phyloP scores from a whole-genome alignment of 2,113 vertebrate genomes.

The Todiramphus saurophagus region DNA sequence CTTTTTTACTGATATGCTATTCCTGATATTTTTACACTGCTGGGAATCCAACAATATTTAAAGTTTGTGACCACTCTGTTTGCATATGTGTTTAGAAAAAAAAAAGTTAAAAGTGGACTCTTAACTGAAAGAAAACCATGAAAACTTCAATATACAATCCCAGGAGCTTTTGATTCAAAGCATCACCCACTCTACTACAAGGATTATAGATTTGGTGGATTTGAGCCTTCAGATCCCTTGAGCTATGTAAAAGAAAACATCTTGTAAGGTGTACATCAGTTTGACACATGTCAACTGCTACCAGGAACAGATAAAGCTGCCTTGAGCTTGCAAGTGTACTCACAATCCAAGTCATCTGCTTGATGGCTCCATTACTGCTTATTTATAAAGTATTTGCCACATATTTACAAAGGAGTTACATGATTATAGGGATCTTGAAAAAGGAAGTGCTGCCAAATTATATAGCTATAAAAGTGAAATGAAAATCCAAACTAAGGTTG shows the following conservation, averaged over 20 bases:
- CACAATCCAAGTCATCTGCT: constrained; percentile 7
- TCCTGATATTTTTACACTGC: not conserved
- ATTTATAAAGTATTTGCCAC: constrained; percentile 33
- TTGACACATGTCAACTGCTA: not conserved
- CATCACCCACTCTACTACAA: not conserved
- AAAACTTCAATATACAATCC: not conserved
- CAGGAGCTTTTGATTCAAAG: not conserved
- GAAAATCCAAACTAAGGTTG: not conserved
- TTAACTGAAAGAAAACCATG: not conserved
- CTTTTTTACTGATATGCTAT: not conserved
- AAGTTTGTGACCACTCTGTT: not conserved
- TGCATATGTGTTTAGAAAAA: not conserved
- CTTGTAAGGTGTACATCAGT: not conserved
- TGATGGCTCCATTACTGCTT: constrained; percentile 19
- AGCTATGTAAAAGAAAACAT: not conserved
- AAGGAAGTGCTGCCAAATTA: not conserved
- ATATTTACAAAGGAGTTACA: constrained; percentile 1
- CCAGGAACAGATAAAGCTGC: not conserved
- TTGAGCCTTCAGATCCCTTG: not conserved
- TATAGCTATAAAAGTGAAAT: not conserved
- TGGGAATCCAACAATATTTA: not conserved
- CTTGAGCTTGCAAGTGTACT: not conserved
- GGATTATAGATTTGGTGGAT: not conserved
- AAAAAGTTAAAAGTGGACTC: not conserved
- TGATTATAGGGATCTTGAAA: not conserved